A percentile compares a stretch with the other conserved stretches of the same genome.
These are phyloP conservation scores for Nomada fabriciana DNA, from an alignment of 2,888 invertebrate species.

Conservation along the genomic window DNA sequence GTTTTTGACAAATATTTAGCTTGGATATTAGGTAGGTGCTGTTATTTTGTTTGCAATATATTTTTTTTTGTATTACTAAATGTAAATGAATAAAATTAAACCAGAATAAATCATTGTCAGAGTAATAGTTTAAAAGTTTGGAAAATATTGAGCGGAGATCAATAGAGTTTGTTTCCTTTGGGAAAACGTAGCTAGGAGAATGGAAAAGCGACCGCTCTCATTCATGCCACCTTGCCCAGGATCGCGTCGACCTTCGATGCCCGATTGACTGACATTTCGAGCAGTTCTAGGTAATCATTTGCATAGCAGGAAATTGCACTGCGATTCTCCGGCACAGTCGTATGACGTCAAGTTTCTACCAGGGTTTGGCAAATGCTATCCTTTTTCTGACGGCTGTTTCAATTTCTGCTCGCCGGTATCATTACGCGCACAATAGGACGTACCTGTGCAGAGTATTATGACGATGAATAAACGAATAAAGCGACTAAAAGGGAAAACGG, in stretches of 20 bases:
- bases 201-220: slow-evolving; percentile 19
- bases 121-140: no score
- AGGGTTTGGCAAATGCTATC: no score
- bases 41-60: no score
- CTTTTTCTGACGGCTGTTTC: background rate
- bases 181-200: background rate
- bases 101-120: no score
- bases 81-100: no score
- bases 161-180: background rate
- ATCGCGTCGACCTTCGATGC: slow-evolving; percentile 47
- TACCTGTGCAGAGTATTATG: background rate
- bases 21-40: no score
- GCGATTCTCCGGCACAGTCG: background rate
- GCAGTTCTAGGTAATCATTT: slow-evolving; percentile 30
- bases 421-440: slow-evolving; percentile 9
- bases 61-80: no score
- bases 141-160: background rate
- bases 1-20: no score
- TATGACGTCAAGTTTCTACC: background rate
- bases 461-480: no score
- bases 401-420: background rate
- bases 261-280: slow-evolving; percentile 48
- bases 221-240: slow-evolving; percentile 3
- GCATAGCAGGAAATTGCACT: slow-evolving; percentile 49
- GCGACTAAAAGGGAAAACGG: background rate